Evolutionary conservation across 2,113 vertebrate genomes (phyloP).

Genomic region (Haemorhous mexicanus): DNA sequence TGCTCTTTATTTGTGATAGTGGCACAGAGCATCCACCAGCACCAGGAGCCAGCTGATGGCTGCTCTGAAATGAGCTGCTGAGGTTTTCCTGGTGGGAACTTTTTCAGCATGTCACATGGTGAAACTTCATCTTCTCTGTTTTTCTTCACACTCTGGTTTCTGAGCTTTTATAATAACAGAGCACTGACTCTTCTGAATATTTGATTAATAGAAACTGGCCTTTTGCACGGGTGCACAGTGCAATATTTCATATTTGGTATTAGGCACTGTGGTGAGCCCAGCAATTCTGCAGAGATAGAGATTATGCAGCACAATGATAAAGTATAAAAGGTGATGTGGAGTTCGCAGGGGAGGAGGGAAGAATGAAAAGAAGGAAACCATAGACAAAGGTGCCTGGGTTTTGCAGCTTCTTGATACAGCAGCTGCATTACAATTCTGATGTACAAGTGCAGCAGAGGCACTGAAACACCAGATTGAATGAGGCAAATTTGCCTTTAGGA

Average conservation of each 20-base stretch:
- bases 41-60: background rate
- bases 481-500: background rate
- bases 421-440: background rate
- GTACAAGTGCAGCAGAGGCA: background rate
- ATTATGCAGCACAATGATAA: conserved; percentile 16
- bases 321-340: conserved; percentile 28
- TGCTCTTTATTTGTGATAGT: background rate
- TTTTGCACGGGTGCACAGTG: conserved; percentile 23
- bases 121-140: background rate
- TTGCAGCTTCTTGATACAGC: background rate
- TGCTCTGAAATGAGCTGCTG: background rate
- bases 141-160: background rate
- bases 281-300: background rate
- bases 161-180: background rate
- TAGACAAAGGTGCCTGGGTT: background rate
- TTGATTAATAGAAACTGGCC: conserved; percentile 52
- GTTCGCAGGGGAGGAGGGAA: background rate
- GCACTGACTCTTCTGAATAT: conserved; percentile 13
- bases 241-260: conserved; percentile 24
- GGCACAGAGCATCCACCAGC: background rate
- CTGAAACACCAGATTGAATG: background rate
- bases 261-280: background rate
- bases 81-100: background rate
- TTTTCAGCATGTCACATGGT: background rate
- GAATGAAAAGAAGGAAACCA: background rate